Percentiles rank a stretch among this genome's conserved stretches.
phyloP scores from a whole-genome alignment of 2,113 vertebrate species.

The Casuarius casuarius region DNA sequence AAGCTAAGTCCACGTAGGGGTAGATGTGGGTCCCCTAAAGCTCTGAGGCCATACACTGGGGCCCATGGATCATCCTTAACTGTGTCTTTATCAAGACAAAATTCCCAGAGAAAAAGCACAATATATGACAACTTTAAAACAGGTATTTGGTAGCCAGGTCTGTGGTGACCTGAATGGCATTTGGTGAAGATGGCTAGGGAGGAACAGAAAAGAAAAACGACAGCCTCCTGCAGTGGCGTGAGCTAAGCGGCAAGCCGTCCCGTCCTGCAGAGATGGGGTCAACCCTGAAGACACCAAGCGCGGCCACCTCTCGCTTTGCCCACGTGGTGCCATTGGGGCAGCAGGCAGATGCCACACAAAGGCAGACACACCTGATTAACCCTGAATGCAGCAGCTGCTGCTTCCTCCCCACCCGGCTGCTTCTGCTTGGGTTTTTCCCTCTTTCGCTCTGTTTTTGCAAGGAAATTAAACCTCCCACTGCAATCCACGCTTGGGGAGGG shows the following conservation, averaged over 20 bases:
- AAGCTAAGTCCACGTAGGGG: background rate
- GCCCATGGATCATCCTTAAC: background rate
- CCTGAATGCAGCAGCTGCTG: slow-evolving; percentile 85
- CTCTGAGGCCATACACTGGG: background rate
- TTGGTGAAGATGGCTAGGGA: slow-evolving; percentile 57
- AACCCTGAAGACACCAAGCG: slow-evolving; percentile 58
- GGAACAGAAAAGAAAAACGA: slow-evolving; percentile 54
- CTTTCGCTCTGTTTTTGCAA: slow-evolving; percentile 73
- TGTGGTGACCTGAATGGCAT: slow-evolving; percentile 27
- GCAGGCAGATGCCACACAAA: slow-evolving; percentile 79
- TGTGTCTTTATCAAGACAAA: background rate
- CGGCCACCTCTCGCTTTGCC: slow-evolving; percentile 71
- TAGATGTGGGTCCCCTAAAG: background rate
- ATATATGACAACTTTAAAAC: background rate
- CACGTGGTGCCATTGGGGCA: slow-evolving; percentile 70
- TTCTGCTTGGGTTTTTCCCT: slow-evolving; percentile 53
- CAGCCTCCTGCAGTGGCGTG: slow-evolving; percentile 63
- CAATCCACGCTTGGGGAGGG: slow-evolving; percentile 73
- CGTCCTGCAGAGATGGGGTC: slow-evolving; percentile 59
- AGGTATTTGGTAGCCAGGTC: background rate
- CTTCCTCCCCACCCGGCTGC: slow-evolving; percentile 46
- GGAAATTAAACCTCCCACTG: slow-evolving; percentile 88
- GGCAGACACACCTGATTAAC: slow-evolving; percentile 78
- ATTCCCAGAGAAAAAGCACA: background rate
- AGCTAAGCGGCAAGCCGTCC: slow-evolving; percentile 69